Percentiles rank a stretch among this genome's conserved stretches.
Conservation (phyloP, 2,797 vertebrate species). For the Tokudaia tokunoshimensis region DNA sequence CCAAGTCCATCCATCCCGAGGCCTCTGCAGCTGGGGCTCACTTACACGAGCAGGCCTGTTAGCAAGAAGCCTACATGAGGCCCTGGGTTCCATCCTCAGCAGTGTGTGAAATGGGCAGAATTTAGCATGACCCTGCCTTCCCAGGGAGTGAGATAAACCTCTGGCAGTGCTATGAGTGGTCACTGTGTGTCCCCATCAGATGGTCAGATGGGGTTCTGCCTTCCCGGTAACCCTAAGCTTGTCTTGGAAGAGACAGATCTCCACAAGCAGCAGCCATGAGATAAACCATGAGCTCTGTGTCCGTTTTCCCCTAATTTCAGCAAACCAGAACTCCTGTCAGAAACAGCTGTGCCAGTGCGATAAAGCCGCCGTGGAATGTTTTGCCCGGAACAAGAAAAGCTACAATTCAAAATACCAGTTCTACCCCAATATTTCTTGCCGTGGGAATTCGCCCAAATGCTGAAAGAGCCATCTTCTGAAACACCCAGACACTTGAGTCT, state of each 20-base stretch:
- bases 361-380: background rate
- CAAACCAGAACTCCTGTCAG: background rate
- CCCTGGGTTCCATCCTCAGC: background rate
- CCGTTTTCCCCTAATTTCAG: slow-evolving; percentile 54
- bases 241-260: background rate
- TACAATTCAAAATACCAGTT: background rate
- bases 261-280: background rate
- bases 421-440: rapidly evolving
- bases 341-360: slow-evolving; percentile 33
- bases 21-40: too few relatives aligned
- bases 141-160: too few relatives aligned
- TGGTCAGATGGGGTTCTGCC: background rate
- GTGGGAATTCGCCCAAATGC: rapidly evolving
- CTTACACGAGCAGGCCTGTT: background rate
- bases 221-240: background rate
- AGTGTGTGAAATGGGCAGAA: background rate
- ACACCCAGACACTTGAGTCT: rapidly evolving
- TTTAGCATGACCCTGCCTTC: too few relatives aligned
- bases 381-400: background rate
- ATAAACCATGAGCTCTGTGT: rapidly evolving
- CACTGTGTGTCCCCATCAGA: background rate
- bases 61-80: background rate
- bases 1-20: background rate
- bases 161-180: too few relatives aligned
- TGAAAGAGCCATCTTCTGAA: background rate